phyloP scores from a whole-genome alignment of 2,888 invertebrate species.

The Timema cristinae region DNA sequence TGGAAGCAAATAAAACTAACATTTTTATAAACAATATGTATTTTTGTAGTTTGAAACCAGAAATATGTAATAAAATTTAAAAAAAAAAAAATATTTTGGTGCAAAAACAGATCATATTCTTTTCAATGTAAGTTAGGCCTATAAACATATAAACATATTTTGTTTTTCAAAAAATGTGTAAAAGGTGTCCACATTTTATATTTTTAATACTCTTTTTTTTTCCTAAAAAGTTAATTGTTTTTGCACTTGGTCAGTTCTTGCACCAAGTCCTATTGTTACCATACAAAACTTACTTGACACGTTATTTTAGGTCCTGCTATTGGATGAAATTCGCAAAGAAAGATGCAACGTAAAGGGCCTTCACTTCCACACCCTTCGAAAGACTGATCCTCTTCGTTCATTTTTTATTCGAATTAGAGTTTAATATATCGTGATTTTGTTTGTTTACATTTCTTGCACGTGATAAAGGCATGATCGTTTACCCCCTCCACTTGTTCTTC shows the following conservation, averaged over 20 bases:
- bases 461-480: neutral
- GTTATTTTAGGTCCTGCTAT: constrained; percentile 80
- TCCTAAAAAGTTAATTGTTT: too few species aligned
- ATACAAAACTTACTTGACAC: constrained; percentile 54
- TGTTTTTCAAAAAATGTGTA: too few species aligned
- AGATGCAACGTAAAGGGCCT: constrained; percentile 66
- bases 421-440: neutral
- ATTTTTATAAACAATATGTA: too few species aligned
- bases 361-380: constrained; percentile 64
- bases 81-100: too few species aligned
- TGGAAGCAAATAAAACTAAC: too few species aligned
- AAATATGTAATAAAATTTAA: too few species aligned
- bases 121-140: too few species aligned
- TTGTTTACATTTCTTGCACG: neutral
- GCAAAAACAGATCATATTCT: too few species aligned
- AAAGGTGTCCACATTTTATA: too few species aligned
- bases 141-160: too few species aligned
- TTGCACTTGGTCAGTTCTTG: neutral
- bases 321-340: constrained; percentile 51
- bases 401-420: neutral
- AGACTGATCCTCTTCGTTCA: constrained; percentile 20
- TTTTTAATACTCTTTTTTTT: too few species aligned
- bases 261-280: neutral
- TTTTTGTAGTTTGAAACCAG: too few species aligned
- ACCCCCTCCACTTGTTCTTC: neutral